phyloP scores from a whole-genome alignment of 2,113 vertebrate species.

The Cheilinus undulatus region DNA sequence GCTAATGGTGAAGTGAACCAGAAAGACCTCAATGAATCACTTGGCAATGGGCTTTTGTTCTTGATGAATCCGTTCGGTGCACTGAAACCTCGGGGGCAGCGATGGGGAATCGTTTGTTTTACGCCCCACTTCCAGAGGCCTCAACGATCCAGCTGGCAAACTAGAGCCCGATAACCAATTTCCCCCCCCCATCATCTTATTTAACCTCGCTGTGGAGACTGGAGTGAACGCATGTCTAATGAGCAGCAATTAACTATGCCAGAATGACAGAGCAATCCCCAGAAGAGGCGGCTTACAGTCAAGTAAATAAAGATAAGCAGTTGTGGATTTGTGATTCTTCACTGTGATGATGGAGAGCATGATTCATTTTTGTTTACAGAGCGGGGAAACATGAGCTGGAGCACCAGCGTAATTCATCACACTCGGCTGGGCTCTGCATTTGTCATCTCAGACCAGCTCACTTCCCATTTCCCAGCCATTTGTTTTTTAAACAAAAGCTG shows the following conservation, averaged over 20 bases:
- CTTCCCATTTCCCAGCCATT: constrained; percentile 61
- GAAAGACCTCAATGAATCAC: constrained; percentile 69
- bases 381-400: constrained; percentile 44
- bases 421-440: constrained; percentile 47
- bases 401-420: constrained; percentile 50
- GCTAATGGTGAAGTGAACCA: constrained; percentile 75
- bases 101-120: constrained; percentile 68
- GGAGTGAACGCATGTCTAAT: constrained; percentile 30
- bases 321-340: constrained; percentile 23
- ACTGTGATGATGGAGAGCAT: constrained; percentile 32
- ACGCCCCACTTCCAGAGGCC: constrained; percentile 70
- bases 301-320: constrained; percentile 58
- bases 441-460: constrained; percentile 44
- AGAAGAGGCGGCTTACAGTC: constrained; percentile 26
- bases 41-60: constrained; percentile 74
- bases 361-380: constrained; percentile 62
- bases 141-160: constrained; percentile 65
- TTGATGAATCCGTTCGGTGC: constrained; percentile 57
- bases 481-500: constrained; percentile 59
- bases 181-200: constrained; percentile 20
- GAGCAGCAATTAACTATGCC: constrained; percentile 19
- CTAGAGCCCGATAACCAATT: constrained; percentile 37
- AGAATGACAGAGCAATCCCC: constrained; percentile 12
- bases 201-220: constrained; percentile 12
- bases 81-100: constrained; percentile 63